Evolutionary conservation across 2,797 vertebrate genomes (phyloP).

Genomic region (Tragelaphus eurycerus): DNA sequence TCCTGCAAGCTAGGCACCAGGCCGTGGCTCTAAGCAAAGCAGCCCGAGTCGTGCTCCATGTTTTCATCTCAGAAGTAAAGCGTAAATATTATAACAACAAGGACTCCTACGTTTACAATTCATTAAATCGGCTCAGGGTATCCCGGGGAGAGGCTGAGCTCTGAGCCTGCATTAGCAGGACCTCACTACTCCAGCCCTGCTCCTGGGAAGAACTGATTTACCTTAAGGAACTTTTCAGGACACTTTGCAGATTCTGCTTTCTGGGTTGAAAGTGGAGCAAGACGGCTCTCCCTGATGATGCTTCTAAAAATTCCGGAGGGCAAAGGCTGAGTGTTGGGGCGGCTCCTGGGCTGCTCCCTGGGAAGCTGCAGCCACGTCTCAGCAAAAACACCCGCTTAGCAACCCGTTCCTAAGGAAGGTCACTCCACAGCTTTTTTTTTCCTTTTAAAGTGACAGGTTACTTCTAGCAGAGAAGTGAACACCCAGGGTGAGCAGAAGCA

Average conservation of each 20-base stretch:
- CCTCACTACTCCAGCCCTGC: background rate
- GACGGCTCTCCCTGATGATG: background rate
- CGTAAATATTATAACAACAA: fast-evolving
- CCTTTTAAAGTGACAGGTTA: constrained; percentile 79
- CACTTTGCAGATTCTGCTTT: constrained; percentile 9
- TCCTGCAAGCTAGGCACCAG: background rate
- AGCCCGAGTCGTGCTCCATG: fast-evolving
- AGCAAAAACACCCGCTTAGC: constrained; percentile 66
- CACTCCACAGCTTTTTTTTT: constrained; percentile 51
- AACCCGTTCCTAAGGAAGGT: constrained; percentile 70
- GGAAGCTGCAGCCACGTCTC: background rate
- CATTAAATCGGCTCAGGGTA: background rate
- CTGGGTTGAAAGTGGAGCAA: background rate
- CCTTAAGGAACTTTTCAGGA: background rate
- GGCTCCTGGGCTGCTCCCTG: background rate
- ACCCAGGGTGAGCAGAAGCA: background rate
- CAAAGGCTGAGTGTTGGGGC: constrained; percentile 22
- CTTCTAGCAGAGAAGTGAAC: background rate
- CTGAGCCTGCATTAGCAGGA: background rate
- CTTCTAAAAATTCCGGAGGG: background rate
- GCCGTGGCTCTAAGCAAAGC: background rate
- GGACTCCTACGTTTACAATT: background rate
- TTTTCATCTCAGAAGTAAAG: background rate
- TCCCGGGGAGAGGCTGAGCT: background rate
- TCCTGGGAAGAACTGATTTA: background rate